These are phyloP conservation scores for Rhyacichthys aspro DNA, from an alignment of 2,797 vertebrate species.

Conservation along the genomic window DNA sequence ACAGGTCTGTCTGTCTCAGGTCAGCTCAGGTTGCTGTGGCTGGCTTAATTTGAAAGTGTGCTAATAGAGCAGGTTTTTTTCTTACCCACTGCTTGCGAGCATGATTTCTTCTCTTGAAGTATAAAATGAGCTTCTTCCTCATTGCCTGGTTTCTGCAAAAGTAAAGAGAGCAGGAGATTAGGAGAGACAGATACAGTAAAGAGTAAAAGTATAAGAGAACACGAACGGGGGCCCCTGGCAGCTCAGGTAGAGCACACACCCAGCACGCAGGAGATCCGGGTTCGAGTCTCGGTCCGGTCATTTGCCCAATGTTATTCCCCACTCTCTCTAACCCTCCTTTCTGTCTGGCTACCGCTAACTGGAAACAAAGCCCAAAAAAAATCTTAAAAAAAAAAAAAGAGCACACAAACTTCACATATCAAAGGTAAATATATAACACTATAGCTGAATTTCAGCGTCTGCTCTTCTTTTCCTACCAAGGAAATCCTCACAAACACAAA, in stretches of 20 bases:
- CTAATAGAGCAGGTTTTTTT: constrained; percentile 23
- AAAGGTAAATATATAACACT: constrained; percentile 14
- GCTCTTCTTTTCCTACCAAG: constrained; percentile 21
- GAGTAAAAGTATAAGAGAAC: no score
- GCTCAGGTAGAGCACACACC: no score
- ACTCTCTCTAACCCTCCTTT: no score
- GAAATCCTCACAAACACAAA: constrained; percentile 19
- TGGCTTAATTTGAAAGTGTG: not conserved
- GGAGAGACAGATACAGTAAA: constrained; percentile 12
- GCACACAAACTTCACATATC: constrained; percentile 9
- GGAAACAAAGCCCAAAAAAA: no score
- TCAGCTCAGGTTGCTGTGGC: no score
- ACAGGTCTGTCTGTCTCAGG: no score
- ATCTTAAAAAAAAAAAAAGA: constrained; percentile 11
- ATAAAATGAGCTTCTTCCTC: constrained; percentile 97
- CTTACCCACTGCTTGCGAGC: constrained; percentile 99
- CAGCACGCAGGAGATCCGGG: no score
- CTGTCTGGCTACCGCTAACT: no score
- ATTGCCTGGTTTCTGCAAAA: constrained; percentile 96
- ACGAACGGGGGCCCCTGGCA: no score
- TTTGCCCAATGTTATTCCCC: no score
- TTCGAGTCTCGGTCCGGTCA: no score
- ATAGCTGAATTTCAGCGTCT: not conserved
- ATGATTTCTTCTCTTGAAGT: constrained; percentile 98
- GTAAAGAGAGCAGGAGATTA: constrained; percentile 6